A percentile compares a stretch with the other conserved stretches of the same genome.
phyloP scores from a whole-genome alignment of 2,888 invertebrate species.

The Chirona hameri region DNA sequence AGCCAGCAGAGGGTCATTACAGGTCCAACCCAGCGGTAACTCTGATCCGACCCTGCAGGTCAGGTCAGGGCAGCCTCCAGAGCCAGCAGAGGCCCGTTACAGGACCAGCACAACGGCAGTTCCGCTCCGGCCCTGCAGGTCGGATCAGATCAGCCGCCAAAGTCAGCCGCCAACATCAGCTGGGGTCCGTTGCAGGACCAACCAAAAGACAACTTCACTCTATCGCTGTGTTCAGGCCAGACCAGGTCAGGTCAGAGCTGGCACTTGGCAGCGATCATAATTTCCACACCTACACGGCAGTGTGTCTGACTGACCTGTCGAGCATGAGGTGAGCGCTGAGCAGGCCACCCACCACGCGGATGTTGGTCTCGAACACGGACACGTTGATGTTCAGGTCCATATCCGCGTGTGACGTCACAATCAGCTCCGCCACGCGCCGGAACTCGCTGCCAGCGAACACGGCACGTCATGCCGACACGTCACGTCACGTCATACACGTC shows the following conservation, averaged over 20 bases:
- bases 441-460: constrained; percentile 64
- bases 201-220: too few relatives aligned
- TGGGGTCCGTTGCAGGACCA: too few relatives aligned
- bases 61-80: too few relatives aligned
- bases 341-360: constrained; percentile 92
- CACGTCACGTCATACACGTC: too few relatives aligned
- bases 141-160: neutral
- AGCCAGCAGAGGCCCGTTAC: constrained; percentile 91
- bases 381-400: constrained; percentile 98
- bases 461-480: too few relatives aligned
- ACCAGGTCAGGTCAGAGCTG: too few relatives aligned
- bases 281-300: too few relatives aligned
- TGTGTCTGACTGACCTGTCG: constrained; percentile 56
- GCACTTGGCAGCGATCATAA: too few relatives aligned
- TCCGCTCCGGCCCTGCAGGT: constrained; percentile 65
- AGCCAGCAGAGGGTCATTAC: constrained; percentile 91
- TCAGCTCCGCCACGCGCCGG: constrained; percentile 75
- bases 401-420: constrained; percentile 60
- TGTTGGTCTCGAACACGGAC: constrained; percentile 99
- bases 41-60: constrained; percentile 64
- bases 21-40: constrained; percentile 94
- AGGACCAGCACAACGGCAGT: constrained; percentile 94
- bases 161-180: too few relatives aligned
- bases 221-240: too few relatives aligned
- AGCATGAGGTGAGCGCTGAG: constrained; percentile 93